Conservation (phyloP, 2,113 vertebrate species). For the Anhinga rufa region DNA sequence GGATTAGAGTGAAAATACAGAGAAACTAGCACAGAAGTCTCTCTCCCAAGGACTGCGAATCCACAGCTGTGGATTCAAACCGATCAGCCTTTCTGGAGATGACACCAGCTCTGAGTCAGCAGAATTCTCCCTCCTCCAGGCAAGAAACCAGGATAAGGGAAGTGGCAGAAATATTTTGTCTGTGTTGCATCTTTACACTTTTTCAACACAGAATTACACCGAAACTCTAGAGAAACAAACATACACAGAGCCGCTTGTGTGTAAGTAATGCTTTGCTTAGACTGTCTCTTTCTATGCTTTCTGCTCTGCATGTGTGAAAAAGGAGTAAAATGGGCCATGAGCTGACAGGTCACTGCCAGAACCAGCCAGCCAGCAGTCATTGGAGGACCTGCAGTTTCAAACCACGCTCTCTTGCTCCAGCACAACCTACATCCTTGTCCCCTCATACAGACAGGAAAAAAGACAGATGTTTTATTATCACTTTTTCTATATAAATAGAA, state of each 20-base stretch:
- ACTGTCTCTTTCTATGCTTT: not conserved
- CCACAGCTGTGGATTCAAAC: not conserved
- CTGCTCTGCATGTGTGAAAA: not conserved
- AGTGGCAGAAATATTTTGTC: not conserved
- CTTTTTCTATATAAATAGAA: not conserved
- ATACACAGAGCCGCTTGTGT: not conserved
- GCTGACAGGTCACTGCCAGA: not conserved
- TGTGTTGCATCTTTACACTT: not conserved
- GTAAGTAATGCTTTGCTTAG: not conserved
- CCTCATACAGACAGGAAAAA: not conserved
- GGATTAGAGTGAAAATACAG: not conserved
- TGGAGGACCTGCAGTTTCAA: not conserved
- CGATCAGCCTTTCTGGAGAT: too few species aligned
- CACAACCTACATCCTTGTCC: not conserved
- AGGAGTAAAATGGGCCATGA: accelerated
- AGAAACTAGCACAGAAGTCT: not conserved
- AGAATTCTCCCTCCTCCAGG: not conserved
- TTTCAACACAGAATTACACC: not conserved
- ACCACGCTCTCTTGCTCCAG: not conserved
- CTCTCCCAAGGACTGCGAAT: not conserved
- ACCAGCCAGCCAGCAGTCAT: not conserved
- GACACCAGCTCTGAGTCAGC: not conserved
- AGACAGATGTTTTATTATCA: not conserved
- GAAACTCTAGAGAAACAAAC: not conserved
- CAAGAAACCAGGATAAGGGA: not conserved